Percentiles rank a stretch among this genome's conserved stretches.
phyloP scores from a whole-genome alignment of 2,888 invertebrate species.

The Ypsolopha sequella region DNA sequence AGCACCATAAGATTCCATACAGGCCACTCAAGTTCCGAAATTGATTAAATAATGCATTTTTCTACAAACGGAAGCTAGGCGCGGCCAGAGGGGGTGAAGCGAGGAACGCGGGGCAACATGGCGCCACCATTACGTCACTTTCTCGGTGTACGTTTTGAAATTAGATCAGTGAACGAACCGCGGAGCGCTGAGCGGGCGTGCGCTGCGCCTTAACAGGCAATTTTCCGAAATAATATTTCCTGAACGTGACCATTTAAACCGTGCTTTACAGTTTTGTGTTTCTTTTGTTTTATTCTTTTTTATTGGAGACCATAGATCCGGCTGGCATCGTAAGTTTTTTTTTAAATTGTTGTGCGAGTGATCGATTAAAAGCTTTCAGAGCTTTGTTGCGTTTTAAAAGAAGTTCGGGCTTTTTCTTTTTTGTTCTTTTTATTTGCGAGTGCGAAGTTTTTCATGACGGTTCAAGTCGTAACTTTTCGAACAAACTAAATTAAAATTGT shows the following conservation, averaged over 20 bases:
- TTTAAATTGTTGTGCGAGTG: background rate
- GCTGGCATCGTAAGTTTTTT: constrained; percentile 2
- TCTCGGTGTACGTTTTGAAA: constrained; percentile 48
- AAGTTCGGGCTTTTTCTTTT: background rate
- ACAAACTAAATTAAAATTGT: background rate
- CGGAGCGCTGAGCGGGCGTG: constrained; percentile 27
- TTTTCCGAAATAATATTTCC: constrained; percentile 10
- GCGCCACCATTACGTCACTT: constrained; percentile 59
- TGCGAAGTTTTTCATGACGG: background rate
- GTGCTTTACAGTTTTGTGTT: constrained; percentile 30
- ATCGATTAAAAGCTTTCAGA: constrained; percentile 3
- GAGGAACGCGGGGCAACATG: constrained; percentile 35
- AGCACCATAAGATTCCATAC: background rate
- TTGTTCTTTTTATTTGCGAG: background rate
- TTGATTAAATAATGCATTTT: constrained; percentile 61
- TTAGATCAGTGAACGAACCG: constrained; percentile 60
- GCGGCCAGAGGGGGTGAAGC: constrained; percentile 28
- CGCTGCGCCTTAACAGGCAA: background rate
- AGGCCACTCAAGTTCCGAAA: constrained; percentile 16
- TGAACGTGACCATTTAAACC: constrained; percentile 27
- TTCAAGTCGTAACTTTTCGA: background rate
- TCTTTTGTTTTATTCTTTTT: constrained; percentile 17
- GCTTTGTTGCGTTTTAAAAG: constrained; percentile 2
- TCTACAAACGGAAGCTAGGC: constrained; percentile 40
- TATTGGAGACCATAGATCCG: constrained; percentile 9